phyloP scores from a whole-genome alignment of 1,140 invertebrate species.

The Arctopsyche grandis region DNA sequence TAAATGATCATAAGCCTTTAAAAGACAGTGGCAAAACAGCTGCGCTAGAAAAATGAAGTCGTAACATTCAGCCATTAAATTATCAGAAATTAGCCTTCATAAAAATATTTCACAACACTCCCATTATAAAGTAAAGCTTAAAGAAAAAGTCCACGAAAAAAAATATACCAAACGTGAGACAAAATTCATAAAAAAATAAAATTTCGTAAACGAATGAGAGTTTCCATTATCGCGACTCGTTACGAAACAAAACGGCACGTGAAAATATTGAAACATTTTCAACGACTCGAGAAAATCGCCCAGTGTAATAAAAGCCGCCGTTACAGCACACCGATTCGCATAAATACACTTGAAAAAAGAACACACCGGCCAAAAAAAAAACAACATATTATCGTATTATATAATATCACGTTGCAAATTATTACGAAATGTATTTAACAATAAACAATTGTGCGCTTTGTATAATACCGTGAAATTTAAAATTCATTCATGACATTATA shows the following conservation, averaged over 20 bases:
- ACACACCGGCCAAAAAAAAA: no score
- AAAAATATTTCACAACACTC: neutral
- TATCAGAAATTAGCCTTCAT: no score
- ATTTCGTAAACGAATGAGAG: neutral
- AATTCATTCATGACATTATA: no score
- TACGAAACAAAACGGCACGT: neutral
- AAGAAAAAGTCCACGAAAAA: neutral
- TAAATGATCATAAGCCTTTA: no score
- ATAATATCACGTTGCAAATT: neutral
- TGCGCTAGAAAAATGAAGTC: no score
- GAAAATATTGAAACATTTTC: slow-evolving; percentile 12
- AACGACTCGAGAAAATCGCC: neutral
- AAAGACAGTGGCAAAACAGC: no score
- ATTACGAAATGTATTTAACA: neutral
- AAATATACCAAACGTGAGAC: slow-evolving; percentile 6
- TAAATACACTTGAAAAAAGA: neutral
- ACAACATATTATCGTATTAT: neutral
- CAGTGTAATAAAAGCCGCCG: no score
- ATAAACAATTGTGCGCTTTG: neutral
- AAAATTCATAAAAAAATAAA: neutral
- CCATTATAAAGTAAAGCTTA: neutral
- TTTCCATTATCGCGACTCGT: neutral
- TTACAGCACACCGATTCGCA: neutral
- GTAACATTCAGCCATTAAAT: no score
- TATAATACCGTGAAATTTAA: no score